phyloP scores from a whole-genome alignment of 2,113 vertebrate species.

The Osmerus mordax region DNA sequence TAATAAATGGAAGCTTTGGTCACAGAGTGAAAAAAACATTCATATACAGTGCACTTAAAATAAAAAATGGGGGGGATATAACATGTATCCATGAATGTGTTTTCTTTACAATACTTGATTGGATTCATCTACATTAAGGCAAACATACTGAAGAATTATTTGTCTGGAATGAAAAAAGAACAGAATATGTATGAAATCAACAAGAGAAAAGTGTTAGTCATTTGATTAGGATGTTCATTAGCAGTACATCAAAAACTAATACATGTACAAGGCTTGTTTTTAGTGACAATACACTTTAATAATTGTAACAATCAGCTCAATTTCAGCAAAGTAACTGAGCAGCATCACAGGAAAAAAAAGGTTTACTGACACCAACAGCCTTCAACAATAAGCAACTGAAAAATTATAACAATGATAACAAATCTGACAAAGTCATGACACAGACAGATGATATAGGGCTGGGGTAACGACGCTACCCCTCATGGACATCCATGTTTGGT shows the following conservation, averaged over 20 bases:
- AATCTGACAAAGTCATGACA: slow-evolving; percentile 55
- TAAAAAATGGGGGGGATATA: slow-evolving; percentile 58
- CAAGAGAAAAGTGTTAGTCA: slow-evolving; percentile 41
- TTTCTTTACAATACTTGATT: slow-evolving; percentile 77
- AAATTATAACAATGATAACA: slow-evolving; percentile 24
- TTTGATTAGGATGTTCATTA: slow-evolving; percentile 69
- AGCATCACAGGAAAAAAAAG: slow-evolving; percentile 36
- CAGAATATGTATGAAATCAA: slow-evolving; percentile 71
- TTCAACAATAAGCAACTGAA: slow-evolving; percentile 24
- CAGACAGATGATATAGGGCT: slow-evolving; percentile 56
- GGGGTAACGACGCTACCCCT: slow-evolving; percentile 63
- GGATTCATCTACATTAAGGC: slow-evolving; percentile 89
- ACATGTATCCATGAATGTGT: slow-evolving; percentile 64
- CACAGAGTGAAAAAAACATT: slow-evolving; percentile 66
- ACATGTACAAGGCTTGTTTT: slow-evolving; percentile 49
- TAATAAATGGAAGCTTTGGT: slow-evolving; percentile 60
- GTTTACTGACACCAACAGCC: slow-evolving; percentile 33
- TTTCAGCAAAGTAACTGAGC: slow-evolving; percentile 28
- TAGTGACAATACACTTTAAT: slow-evolving; percentile 49
- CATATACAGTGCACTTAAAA: slow-evolving; percentile 54
- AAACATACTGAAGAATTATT: slow-evolving; percentile 83
- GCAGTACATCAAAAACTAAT: slow-evolving; percentile 56
- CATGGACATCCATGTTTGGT: slow-evolving; percentile 66
- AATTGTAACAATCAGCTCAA: slow-evolving; percentile 33
- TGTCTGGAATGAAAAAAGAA: slow-evolving; percentile 74